Evolutionary conservation across 1,140 invertebrate species (phyloP).

Genomic region (Cyrtorhinus lividipennis): DNA sequence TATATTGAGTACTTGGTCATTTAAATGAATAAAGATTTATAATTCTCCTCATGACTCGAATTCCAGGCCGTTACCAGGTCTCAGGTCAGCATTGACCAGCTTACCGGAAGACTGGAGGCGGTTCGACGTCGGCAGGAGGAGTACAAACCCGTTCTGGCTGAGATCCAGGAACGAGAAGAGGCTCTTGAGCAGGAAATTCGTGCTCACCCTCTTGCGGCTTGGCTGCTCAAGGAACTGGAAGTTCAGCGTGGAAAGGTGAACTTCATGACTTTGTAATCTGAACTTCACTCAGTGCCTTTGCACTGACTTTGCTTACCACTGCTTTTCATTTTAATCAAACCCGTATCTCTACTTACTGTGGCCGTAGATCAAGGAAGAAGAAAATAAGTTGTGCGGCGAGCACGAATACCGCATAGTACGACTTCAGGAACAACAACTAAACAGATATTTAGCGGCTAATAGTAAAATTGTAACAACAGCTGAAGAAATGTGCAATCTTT

Average conservation of each 20-base stretch:
- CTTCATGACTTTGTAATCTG: not conserved
- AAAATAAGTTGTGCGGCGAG: not conserved
- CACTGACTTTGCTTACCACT: not conserved
- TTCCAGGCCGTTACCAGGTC: not conserved
- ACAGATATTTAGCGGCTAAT: not conserved
- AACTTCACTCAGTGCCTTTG: not conserved
- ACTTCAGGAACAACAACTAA: conserved; percentile 9
- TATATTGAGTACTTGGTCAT: too few species aligned
- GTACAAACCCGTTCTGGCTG: not conserved
- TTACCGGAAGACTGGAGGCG: conserved; percentile 1
- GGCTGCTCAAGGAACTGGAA: not conserved
- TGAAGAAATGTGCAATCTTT: conserved; percentile 6
- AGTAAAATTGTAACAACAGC: not conserved
- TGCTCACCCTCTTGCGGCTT: not conserved
- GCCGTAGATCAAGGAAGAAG: conserved; percentile 8
- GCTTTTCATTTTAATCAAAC: not conserved
- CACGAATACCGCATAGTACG: conserved; percentile 6
- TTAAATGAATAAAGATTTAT: too few species aligned
- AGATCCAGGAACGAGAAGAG: not conserved
- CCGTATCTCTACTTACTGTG: too few species aligned
- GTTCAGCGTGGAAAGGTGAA: not conserved
- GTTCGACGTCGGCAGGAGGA: not conserved
- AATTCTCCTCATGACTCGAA: too few species aligned
- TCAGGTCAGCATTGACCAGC: not conserved
- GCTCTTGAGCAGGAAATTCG: conserved; percentile 6